Base-by-base conservation (phyloP, 2,888 invertebrate genomes). In the Nomada flava region DNA sequence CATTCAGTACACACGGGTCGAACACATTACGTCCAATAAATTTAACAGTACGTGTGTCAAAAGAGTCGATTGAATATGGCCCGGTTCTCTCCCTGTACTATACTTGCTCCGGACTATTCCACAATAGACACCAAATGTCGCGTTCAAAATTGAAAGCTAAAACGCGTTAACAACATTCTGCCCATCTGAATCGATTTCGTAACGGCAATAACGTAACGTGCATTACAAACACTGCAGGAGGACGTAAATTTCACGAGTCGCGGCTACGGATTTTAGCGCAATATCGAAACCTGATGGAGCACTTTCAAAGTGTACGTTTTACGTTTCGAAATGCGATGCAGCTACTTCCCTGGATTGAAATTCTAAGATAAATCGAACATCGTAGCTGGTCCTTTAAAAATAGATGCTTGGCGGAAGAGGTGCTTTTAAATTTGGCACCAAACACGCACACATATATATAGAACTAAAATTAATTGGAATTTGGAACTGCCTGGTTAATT, bases 121-220 rank as follows among this genome's bases (percentile, higher is more conserved):
- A 80, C 80, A 80, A 80, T 80, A 79, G 80, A 80, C 80, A 80
- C 79, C 80, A 80, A 80, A 80, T 80, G 80, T 80, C 80, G 72
- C 80, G 73, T 79, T 79, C 80, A 80, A 80, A 80, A 80, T 80
- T 79, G 80, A 80, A 80, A 79, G 80, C 80, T 79, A 80, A 80
- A 80, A 79, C 80, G 79, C 80, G 80, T 80, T 80, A 80, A 80
- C 80, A 80, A 80, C 79, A 80, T 80, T 80, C 79, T 73, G 72
- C 50, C 80, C 73, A 72, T 79, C 79, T 79, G 80, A 79, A 80
- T 80, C 80, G 80, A 80, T 80, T 80, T 72, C 79, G 79, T 72
- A 79, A 67, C 79, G 50, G 62, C 79, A 63, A 64, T 64, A 70
- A 70, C 69, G 77, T 76, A 79, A 79, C 78, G 44, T 64, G 70